phyloP scores from a whole-genome alignment of 2,888 invertebrate genomes.

The Homarus gammarus region DNA sequence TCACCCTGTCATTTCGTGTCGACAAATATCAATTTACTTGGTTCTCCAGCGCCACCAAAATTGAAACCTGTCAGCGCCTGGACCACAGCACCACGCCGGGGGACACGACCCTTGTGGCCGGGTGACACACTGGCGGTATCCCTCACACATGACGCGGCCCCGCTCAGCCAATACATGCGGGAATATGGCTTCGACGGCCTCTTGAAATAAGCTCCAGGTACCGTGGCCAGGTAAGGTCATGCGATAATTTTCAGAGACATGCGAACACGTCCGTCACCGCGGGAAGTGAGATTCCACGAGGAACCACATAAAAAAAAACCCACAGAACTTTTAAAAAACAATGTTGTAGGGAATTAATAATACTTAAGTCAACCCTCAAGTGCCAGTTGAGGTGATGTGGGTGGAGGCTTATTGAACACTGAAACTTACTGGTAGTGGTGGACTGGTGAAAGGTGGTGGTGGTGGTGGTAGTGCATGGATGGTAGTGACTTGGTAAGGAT shows the following conservation, averaged over 20 bases:
- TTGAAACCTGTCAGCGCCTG: slow-evolving; percentile 42
- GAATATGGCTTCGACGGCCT: neutral
- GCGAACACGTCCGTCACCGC: neutral
- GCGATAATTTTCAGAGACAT: slow-evolving; percentile 38
- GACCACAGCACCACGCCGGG: too few relatives aligned
- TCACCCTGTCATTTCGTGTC: slow-evolving; percentile 40
- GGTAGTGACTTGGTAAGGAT: too few relatives aligned
- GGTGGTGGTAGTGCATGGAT: too few relatives aligned
- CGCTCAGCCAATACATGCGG: neutral
- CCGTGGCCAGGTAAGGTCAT: neutral
- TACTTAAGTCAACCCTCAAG: neutral
- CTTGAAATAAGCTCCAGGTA: neutral
- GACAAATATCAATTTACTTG: slow-evolving; percentile 35
- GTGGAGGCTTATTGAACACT: too few relatives aligned
- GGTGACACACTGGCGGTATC: neutral
- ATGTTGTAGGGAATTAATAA: neutral
- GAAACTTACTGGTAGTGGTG: too few relatives aligned
- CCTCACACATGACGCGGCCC: neutral
- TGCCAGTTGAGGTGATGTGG: neutral
- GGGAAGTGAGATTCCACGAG: neutral
- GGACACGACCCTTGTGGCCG: neutral
- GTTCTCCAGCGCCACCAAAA: slow-evolving; percentile 26
- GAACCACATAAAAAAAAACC: neutral
- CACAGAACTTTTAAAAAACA: neutral
- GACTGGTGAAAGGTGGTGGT: too few relatives aligned